Conservation (phyloP, 1,140 invertebrate genomes). For the Trachelipus rathkii region DNA sequence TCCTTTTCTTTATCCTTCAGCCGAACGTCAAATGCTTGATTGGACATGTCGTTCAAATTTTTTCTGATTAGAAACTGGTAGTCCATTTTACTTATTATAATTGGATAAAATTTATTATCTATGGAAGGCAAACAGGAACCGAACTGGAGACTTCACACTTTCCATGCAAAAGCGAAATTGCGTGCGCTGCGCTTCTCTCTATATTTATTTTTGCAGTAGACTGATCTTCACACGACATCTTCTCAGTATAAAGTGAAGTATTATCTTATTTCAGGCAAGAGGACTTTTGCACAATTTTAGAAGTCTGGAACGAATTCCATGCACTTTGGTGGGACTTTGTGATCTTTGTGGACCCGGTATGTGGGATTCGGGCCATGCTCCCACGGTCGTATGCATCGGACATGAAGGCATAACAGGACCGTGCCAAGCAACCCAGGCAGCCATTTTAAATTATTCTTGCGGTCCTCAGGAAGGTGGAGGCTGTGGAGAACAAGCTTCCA, state of each 20-base stretch:
- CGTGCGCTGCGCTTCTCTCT: background rate
- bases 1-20: too few relatives aligned
- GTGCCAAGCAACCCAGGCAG: background rate
- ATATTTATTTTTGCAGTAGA: background rate
- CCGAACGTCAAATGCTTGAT: too few relatives aligned
- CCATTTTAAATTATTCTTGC: background rate
- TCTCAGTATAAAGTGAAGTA: background rate
- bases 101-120: too few relatives aligned
- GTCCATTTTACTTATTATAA: too few relatives aligned
- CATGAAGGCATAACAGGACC: constrained; percentile 4
- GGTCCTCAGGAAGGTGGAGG: background rate
- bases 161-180: background rate
- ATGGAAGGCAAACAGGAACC: too few relatives aligned
- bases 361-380: constrained; percentile 81
- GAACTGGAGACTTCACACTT: too few relatives aligned
- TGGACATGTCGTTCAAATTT: too few relatives aligned
- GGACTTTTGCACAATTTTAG: constrained; percentile 85
- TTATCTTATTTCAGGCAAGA: constrained; percentile 61
- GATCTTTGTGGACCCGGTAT: constrained; percentile 82
- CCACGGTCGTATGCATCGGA: constrained; percentile 49
- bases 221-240: background rate
- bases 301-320: constrained; percentile 75
- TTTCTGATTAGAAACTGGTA: too few relatives aligned
- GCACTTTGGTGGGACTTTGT: constrained; percentile 78
- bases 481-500: background rate